A percentile compares a stretch with the other conserved stretches of the same genome.
These are phyloP conservation scores for Pantherophis vulpinus DNA, from an alignment of 2,797 vertebrate species.

Conservation along the genomic window DNA sequence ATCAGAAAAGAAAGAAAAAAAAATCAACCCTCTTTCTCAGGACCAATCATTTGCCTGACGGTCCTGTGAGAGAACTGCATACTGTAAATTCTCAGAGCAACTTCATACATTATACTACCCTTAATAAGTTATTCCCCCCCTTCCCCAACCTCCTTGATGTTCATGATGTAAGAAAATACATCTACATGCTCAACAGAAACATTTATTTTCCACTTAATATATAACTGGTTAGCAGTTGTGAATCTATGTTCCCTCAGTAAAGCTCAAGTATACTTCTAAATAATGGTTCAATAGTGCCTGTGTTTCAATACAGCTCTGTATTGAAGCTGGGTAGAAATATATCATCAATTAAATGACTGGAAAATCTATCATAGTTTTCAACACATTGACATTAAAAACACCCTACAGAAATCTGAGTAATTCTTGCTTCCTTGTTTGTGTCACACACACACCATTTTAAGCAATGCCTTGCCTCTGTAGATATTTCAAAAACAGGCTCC, in stretches of 20 bases:
- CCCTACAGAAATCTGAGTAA: not conserved
- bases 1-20: slow-evolving; percentile 8
- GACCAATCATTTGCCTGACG: not conserved
- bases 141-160: not conserved
- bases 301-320: not conserved
- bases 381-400: not conserved
- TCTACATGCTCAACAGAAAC: not conserved
- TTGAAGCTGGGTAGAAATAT: not conserved
- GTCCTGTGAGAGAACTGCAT: not conserved
- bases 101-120: not conserved
- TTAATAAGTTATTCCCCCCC: not conserved
- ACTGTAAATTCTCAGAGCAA: not conserved
- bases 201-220: not conserved
- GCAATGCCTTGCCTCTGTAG: not conserved
- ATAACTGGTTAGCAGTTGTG: not conserved
- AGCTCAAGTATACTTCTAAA: not conserved
- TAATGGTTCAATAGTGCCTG: not conserved
- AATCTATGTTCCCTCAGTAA: not conserved
- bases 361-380: not conserved
- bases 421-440: not conserved
- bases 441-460: not conserved
- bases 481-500: not conserved
- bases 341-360: not conserved
- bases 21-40: not conserved
- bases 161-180: not conserved